Conservation (phyloP, 2,888 invertebrate species). For the Lucinisca nassula region DNA sequence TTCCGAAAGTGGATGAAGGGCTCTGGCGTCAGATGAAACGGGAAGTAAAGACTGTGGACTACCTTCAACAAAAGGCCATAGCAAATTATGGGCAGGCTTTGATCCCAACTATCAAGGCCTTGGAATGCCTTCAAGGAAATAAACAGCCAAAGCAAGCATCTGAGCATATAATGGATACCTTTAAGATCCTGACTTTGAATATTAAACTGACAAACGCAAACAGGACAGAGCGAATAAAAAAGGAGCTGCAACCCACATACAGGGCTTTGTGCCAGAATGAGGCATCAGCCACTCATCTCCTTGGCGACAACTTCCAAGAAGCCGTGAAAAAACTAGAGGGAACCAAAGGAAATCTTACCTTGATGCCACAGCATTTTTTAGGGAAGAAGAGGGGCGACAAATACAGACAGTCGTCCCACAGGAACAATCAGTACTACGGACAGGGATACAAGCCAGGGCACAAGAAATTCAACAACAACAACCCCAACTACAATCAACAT, state of each 20-base stretch:
- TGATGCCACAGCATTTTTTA: constrained; percentile 11
- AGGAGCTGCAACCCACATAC: constrained; percentile 20
- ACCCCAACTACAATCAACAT: background rate
- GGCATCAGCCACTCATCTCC: constrained; percentile 31
- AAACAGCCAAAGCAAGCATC: background rate
- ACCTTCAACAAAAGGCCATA: background rate
- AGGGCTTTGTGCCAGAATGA: constrained; percentile 13
- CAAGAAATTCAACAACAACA: background rate
- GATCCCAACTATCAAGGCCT: background rate
- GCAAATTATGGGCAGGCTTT: background rate
- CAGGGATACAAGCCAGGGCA: background rate
- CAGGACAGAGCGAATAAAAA: constrained; percentile 24
- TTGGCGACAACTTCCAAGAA: constrained; percentile 28
- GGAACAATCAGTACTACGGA: too few relatives aligned
- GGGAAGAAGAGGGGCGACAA: constrained; percentile 17
- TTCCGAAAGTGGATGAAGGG: constrained; percentile 12
- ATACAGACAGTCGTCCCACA: background rate
- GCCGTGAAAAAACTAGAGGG: background rate
- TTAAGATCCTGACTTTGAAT: constrained; percentile 28
- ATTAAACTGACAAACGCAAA: constrained; percentile 18
- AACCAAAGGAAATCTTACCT: background rate
- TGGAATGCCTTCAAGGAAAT: background rate
- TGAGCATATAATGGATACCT: constrained; percentile 5
- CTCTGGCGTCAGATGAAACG: background rate
- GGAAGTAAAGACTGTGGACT: constrained; percentile 1